Base-by-base conservation (phyloP, 23 tunicate genomes). In the Styela clava region DNA sequence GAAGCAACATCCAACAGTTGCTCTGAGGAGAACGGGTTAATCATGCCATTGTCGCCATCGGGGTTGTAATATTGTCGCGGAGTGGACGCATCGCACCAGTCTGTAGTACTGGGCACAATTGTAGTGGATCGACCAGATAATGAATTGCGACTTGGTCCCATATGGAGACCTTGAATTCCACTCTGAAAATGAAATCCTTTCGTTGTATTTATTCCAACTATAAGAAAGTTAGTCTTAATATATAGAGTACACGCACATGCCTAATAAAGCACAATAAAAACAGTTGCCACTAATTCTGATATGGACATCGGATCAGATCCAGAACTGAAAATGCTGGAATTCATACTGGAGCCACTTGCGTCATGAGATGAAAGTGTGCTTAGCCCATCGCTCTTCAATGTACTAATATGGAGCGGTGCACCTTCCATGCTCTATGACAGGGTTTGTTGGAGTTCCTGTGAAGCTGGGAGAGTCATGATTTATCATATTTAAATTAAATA, bases 1-100 rank as follows among this genome's bases (percentile, higher is more conserved):
- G 97, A 52, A 16, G 97, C 97, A 12, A 91, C 97, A 33, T 91
- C 97, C 20, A 91, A 81, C 56, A 91, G 74, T 63, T 91, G 97
- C 62, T 91, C 97, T 20, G 97, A 44, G 56, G 56, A 44, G 63
- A 78, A 86, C 3, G 97, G 81, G 31, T 36, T 73, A 21, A 82
- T 30, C 20, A 63, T 27, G 12, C 84, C 87, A 56, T 34, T 32
- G 34, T 86, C 35, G 16, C 71, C 18, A 62, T 74, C 85, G 19
- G 23, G 37, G 21, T 62, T 63, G 34, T 82, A 69, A 36, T 81
- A 61, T 29, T 76, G 78, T 0, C 87, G 73, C 19, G 90, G 90
- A 16, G 97, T 85, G 2, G 89, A 81, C 0, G 97, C 79, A 18
- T 52, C 65, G 24, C 64, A 44, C 65, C 65, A 76, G 64, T 76